Evolutionary conservation across 2,113 vertebrate species (phyloP), one percentile per base, ranked within the genome.

Genomic region (Ornithorhynchus anatinus): DNA sequence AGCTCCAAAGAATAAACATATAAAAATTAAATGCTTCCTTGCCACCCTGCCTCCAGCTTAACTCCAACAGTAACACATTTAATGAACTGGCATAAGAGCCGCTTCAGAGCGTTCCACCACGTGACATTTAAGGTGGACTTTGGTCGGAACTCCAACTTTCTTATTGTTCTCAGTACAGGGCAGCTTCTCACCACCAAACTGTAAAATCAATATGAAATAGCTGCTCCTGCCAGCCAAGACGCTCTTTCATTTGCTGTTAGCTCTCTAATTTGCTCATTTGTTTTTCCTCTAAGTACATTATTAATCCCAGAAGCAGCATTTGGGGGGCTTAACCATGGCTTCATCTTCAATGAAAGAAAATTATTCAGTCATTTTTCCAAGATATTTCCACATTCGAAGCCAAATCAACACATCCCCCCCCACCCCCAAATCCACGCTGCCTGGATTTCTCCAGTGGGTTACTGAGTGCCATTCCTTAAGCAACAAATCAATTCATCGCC

Each of bases 251-350:
- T 67, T 45, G 47, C 31, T 71, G 67, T 27, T 83, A 64, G 60
- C 51, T 71, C 72, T 53, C 71, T 73, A 42, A 76, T 65, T 9
- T 45, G 66, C 36, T 60, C 52, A 44, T 71, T 76, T 72, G 57
- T 23, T 3, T 59, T 71, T 65, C 57, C 36, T 37, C 51, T 66
- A 5, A 0, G 39, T 69, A 63, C 7, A 6, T 56, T 85, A 80
- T 86, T 85, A 71, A 82, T 17, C 44, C 10, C 47, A 52, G 84
- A 72, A 77, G 33, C 68, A 78, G 36, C 25, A 63, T 81, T 57
- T 82, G 66, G 58, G 50, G 45, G 29, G 60, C 45, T 75, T 50
- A 5, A 31, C 37, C 31, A 38, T 13, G 27, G 36, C 44, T 50
- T 29, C 7, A 8, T 32, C 59, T 68, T 33, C 15, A 19, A 39